Percentiles rank a stretch among this genome's conserved stretches.
phyloP scores from a whole-genome alignment of 2,113 vertebrate genomes.

The Zosterops hypoxanthus region DNA sequence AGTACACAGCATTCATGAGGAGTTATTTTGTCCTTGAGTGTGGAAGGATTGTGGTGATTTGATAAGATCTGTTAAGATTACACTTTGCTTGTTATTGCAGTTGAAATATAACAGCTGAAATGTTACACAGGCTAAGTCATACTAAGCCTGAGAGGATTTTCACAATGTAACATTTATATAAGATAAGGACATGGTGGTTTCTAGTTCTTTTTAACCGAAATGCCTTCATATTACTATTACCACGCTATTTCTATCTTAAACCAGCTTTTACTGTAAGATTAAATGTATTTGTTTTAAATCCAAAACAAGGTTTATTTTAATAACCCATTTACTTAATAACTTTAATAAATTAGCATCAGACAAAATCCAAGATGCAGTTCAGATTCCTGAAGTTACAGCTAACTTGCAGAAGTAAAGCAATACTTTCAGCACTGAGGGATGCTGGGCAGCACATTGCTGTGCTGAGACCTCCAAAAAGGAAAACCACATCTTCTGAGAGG shows the following conservation, averaged over 20 bases:
- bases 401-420: neutral
- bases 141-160: conserved; percentile 65
- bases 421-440: neutral
- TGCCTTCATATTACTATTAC: conserved; percentile 41
- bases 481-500: neutral
- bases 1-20: neutral
- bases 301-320: neutral
- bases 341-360: neutral
- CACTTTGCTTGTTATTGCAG: conserved; percentile 53
- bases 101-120: conserved; percentile 54
- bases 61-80: conserved; percentile 57
- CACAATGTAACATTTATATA: conserved; percentile 41
- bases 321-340: neutral
- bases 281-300: neutral
- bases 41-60: neutral
- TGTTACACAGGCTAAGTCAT: conserved; percentile 40
- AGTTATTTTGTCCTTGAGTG: conserved; percentile 41
- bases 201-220: conserved; percentile 57
- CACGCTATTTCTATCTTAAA: conserved; percentile 13
- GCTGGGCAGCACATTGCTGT: neutral
- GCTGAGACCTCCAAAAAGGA: neutral
- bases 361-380: neutral
- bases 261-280: neutral
- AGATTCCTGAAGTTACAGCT: neutral
- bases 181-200: conserved; percentile 49